phyloP scores from a whole-genome alignment of 2,888 invertebrate species.

The Microplitis deprimator region DNA sequence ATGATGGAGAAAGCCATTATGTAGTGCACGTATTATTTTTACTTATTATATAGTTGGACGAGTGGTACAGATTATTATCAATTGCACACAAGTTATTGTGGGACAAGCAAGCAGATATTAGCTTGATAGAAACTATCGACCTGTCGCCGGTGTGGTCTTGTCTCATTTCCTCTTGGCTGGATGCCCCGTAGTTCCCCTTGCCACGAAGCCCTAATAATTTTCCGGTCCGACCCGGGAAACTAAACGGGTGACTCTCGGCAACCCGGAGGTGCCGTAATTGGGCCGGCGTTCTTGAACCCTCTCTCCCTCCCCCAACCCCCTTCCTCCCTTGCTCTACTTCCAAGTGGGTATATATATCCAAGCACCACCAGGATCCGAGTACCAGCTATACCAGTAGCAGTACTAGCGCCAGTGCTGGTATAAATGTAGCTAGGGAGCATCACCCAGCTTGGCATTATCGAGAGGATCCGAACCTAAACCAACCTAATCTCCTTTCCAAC shows the following conservation, averaged over 20 bases:
- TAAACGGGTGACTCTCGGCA: constrained; percentile 39
- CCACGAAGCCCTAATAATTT: constrained; percentile 49
- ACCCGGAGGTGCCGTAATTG: constrained; percentile 48
- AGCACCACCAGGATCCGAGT: too few species aligned
- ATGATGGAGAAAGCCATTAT: not conserved
- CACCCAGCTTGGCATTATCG: constrained; percentile 47
- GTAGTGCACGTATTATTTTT: not conserved
- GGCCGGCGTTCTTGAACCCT: constrained; percentile 44
- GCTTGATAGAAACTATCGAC: constrained; percentile 25
- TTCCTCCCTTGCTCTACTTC: constrained; percentile 15
- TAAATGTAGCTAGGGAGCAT: constrained; percentile 4
- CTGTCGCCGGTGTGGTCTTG: constrained; percentile 43
- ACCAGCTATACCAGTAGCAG: too few species aligned
- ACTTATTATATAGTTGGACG: not conserved
- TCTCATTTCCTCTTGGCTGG: constrained; percentile 38
- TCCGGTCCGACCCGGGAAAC: constrained; percentile 49
- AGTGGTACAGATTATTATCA: not conserved
- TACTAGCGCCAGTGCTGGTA: too few species aligned
- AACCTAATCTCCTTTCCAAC: constrained; percentile 48
- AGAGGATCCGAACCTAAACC: constrained; percentile 50
- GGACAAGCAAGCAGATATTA: constrained; percentile 11
- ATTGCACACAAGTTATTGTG: constrained; percentile 7
- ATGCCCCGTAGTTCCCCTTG: constrained; percentile 21
- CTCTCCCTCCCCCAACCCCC: constrained; percentile 18
- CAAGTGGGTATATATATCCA: constrained; percentile 15